Evolutionary conservation across 1,140 invertebrate genomes (phyloP), one percentile per base, ranked within the genome.

Genomic region (Cataglyphis hispanica): DNA sequence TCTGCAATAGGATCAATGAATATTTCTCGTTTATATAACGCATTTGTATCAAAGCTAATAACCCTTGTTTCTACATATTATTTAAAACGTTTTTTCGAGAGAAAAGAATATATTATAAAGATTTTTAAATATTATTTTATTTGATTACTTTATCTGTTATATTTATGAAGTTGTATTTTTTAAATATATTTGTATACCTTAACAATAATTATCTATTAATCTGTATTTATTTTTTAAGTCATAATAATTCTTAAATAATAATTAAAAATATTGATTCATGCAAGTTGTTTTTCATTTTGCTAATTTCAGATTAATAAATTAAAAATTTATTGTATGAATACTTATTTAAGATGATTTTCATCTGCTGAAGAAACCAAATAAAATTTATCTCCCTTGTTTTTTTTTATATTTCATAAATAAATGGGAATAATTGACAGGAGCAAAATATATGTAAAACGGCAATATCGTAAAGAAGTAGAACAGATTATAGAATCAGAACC

Each of bases 401-500:
- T 50, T 8, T 43, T 16, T 0, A 60, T 40, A 1, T 46, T 16
- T 7, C 11, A 43, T 40, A 46, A 10, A 53, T 63, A 84, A 75
- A 76, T 25, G 25, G 7, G 43, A 64, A 50, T 46, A 40, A 75
- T 63, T 16, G 70, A 84, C 43, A 72, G 58, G 31, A 11, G 6
- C 6, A 16, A 40, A 4, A 11, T 19, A 10, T 11, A 58, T 58
- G 22, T 58, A 70, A 37, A 81, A 81, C 25, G 27, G 11, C 64
- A 70, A 50, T 50, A 81, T 19, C 34, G 64, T 2, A 43, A 58
- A 50, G 70, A 69, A 86, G 60, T 75, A 58, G 70, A 80, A 78
- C n/a, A 70, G 67, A 66, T 78, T 84, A 69, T 72, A 84, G 83
- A 58, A 70, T 72, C 80, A 37, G 87, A 93, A 93, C 92, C 92